phyloP scores from a whole-genome alignment of 1,140 invertebrate genomes.

The Euwallacea similis region DNA sequence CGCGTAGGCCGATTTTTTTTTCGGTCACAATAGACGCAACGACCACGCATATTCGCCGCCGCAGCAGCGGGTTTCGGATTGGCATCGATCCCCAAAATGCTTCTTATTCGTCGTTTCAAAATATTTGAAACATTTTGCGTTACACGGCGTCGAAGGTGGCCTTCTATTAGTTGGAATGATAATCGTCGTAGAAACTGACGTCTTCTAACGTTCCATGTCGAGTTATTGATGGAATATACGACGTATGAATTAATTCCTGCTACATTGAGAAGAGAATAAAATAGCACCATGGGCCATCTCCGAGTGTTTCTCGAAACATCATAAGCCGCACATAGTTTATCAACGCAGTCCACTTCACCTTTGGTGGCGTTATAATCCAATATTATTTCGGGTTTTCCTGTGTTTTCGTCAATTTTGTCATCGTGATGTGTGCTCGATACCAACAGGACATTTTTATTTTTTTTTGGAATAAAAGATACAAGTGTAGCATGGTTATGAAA shows the following conservation, averaged over 20 bases:
- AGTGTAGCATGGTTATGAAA: constrained; percentile 34
- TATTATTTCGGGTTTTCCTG: constrained; percentile 31
- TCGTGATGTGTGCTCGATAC: constrained; percentile 44
- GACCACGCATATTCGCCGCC: too few species aligned
- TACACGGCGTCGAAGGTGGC: too few species aligned
- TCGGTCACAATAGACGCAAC: too few species aligned
- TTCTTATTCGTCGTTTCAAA: too few species aligned
- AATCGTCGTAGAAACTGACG: too few species aligned
- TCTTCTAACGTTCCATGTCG: too few species aligned
- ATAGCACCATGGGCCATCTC: constrained; percentile 31
- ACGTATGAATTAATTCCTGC: constrained; percentile 53
- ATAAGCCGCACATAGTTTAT: constrained; percentile 53
- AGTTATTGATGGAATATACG: not conserved
- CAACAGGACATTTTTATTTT: constrained; percentile 41
- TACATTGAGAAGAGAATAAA: constrained; percentile 44
- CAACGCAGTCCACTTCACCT: constrained; percentile 55
- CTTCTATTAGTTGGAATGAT: too few species aligned
- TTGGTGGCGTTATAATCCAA: constrained; percentile 54
- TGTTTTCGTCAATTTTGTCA: constrained; percentile 38
- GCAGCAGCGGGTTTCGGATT: too few species aligned
- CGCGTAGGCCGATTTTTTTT: too few species aligned
- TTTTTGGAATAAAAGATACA: constrained; percentile 44
- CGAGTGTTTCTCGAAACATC: constrained; percentile 36
- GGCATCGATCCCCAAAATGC: too few species aligned
- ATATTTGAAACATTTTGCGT: too few species aligned